Base-by-base conservation (phyloP, 2,797 vertebrate species). In the Phoebastria nigripes region DNA sequence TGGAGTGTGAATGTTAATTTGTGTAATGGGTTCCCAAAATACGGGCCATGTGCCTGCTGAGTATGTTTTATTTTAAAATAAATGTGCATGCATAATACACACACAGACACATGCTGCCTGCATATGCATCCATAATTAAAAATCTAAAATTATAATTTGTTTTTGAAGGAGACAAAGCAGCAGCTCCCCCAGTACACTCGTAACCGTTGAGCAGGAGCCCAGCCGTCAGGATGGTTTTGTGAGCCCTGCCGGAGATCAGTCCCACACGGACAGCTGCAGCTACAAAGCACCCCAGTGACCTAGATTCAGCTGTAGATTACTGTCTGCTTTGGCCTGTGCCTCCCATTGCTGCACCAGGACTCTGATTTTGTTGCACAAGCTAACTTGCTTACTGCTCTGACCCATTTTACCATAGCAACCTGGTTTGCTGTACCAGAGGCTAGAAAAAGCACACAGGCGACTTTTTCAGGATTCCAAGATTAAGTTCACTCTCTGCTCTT, bases 391-490 rank as follows among this genome's bases (percentile, higher is more conserved):
- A 91, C 96, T 96, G 93, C 97, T 89, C 97, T 99, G 98, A 99
- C 98, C 98, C 98, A 98, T 97, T 98, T 99, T 98, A 97, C 98
- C 98, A 98, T 98, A 98, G 98, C 98, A 98, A 99, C 98, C 95
- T 86, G 95, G 74, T 97, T 93, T 94, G 95, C 93, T 97, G 93
- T 73, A 82, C 94, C 82, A 88, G 84, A 82, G 96, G 89, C 92
- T 93, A 96, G 94, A 93, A 92, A 96, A 97, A 81, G 12, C 88
- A 83, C 70, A 67, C 62, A 67, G 81, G 78, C 92, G 82, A 96
- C 97, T 96, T 97, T 97, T 97, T 80, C 93, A 97, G 96, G 95
- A 96, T 98, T 97, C 94, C 94, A 94, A 97, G 96, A 98, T 97
- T 94, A 97, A 97, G 93, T 97, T 96, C 82, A 66, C 89, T 94